phyloP scores from a whole-genome alignment of 2,797 vertebrate genomes.

The Halcyon chelicuti region DNA sequence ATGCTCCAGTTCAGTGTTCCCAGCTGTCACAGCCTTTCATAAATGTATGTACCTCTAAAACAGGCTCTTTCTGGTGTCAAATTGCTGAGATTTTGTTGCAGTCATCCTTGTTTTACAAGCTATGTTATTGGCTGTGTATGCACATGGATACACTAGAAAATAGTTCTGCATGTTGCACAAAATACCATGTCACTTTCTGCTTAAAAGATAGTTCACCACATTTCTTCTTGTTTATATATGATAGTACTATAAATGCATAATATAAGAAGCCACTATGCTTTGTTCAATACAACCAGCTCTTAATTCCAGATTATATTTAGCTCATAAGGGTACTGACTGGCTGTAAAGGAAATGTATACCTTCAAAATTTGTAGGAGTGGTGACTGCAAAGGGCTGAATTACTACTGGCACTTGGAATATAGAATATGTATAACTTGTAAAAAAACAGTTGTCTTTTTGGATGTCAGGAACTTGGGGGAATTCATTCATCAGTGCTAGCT shows the following conservation, averaged over 20 bases:
- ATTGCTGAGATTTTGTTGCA: background rate
- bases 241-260: background rate
- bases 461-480: background rate
- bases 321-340: background rate
- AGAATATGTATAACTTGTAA: background rate
- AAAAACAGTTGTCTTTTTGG: background rate
- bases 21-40: background rate
- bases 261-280: background rate
- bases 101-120: background rate
- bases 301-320: background rate
- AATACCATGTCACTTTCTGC: background rate
- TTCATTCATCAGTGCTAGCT: background rate
- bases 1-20: background rate
- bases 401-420: background rate
- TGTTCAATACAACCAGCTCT: background rate
- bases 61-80: background rate
- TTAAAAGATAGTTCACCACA: background rate
- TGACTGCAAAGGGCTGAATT: background rate
- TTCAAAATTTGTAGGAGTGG: background rate
- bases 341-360: background rate
- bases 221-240: background rate
- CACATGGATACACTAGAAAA: background rate
- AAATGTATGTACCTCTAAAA: background rate
- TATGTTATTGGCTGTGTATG: fast-evolving
- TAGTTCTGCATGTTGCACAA: background rate